These are phyloP conservation scores for Dromius quadrimaculatus DNA, from an alignment of 2,888 invertebrate genomes.

Conservation along the genomic window DNA sequence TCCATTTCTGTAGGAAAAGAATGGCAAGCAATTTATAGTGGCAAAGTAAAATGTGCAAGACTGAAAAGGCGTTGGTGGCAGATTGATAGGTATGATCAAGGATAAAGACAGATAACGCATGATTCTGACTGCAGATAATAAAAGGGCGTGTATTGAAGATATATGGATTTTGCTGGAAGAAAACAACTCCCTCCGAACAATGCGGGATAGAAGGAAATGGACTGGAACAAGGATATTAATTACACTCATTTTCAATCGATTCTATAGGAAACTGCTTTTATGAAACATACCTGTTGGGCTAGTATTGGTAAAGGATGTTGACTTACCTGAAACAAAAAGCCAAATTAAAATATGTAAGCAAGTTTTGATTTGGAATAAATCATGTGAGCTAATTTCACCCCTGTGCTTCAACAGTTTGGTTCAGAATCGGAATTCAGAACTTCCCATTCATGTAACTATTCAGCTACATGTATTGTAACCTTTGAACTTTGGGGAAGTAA, in stretches of 20 bases:
- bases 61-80: conserved; percentile 43
- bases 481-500: conserved; percentile 12
- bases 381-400: no score
- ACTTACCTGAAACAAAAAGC: not conserved
- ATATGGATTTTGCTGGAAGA: conserved; percentile 37
- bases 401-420: conserved; percentile 30
- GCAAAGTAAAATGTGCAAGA: conserved; percentile 46
- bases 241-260: conserved; percentile 1
- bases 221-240: conserved; percentile 7
- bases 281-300: no score
- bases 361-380: no score
- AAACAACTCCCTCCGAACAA: conserved; percentile 38
- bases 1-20: not conserved
- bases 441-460: conserved; percentile 21
- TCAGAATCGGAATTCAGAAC: not conserved
- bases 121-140: conserved; percentile 46
- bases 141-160: conserved; percentile 38
- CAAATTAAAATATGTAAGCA: no score
- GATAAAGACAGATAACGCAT: conserved; percentile 41
- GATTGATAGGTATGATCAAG: conserved; percentile 50
- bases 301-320: not conserved
- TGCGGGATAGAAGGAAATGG: conserved; percentile 7
- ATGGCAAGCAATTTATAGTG: conserved; percentile 39
- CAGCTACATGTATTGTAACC: conserved; percentile 14
- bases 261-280: no score